A percentile compares a stretch with the other conserved stretches of the same genome.
These are phyloP conservation scores for Enteromius treurensis DNA, from an alignment of 2,797 vertebrate species.

Conservation along the genomic window DNA sequence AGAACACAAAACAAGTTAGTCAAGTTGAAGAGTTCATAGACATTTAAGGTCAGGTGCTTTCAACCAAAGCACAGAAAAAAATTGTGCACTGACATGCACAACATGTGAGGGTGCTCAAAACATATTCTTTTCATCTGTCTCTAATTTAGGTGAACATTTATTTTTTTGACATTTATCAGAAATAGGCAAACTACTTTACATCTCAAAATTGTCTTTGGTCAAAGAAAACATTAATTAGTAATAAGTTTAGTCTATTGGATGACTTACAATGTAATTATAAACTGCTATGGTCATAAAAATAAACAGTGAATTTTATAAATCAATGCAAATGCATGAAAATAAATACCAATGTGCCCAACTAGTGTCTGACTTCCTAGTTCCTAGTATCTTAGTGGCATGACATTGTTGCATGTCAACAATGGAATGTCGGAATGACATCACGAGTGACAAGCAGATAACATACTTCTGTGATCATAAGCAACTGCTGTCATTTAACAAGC, in stretches of 20 bases:
- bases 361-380: not conserved
- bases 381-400: not conserved
- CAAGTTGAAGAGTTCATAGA: not conserved
- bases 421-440: conserved; percentile 36
- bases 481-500: conserved; percentile 14
- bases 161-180: too few relatives aligned
- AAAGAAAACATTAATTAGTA: not conserved
- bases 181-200: not conserved
- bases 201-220: too few relatives aligned
- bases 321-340: not conserved
- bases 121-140: not conserved
- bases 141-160: not conserved
- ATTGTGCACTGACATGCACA: not conserved
- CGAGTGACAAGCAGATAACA: not conserved
- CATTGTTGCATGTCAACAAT: not conserved
- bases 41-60: not conserved
- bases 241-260: not conserved
- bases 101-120: not conserved
- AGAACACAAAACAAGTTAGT: conserved; percentile 14
- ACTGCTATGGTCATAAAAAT: not conserved
- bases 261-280: not conserved
- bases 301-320: not conserved
- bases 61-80: not conserved
- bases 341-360: too few relatives aligned
- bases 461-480: not conserved